Base-by-base conservation (phyloP, 2,888 invertebrate species). In the Drosophila setosimentum region DNA sequence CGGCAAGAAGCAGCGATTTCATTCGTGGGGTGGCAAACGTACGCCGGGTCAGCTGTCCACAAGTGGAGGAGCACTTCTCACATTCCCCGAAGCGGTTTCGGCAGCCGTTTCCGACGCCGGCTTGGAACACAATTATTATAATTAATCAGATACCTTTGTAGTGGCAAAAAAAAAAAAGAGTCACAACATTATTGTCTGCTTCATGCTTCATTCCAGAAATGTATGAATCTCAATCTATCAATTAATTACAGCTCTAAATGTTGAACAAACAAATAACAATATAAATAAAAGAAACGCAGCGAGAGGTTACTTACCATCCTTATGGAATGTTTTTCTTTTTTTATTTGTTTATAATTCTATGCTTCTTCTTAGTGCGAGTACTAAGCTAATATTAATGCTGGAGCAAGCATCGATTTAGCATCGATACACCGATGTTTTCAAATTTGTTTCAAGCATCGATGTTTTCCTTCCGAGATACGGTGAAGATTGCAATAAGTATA, bases 21-120 rank as follows among this genome's bases (percentile, higher is more conserved):
- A 93, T 75, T 93, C 93, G 1, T 93, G 93, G 93, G 93, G 93
- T 53, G 93, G 93, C 57, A 93, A 93, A 66, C 87, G 93, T 13
- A 82, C 92, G 6, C 65, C 61, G 11, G 71, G 76, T 29, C 76
- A 76, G 21, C 30, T 69, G 4, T 24, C 21, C 1, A 8, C 50
- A 8, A 55, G 13, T n/a, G 66, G 27, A 11, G 68, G 49, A 10
- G 7, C 64, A 3, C 42, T 72, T 50, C 55, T 73, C 24, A 42
- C 76, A 18, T 35, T 76, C 6, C 71, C 73, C 18, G 76, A 80
- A 13, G 33, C 70, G 18, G 64, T 61, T 3, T 59, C 67, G 10
- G 53, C 58, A 21, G 66, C 51, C 1, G 35, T 55, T n/a, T 11
- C 50, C 11, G 65, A 60, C 35, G 32, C 64, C 10, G 59, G 35